Evolutionary conservation across 2,888 invertebrate genomes (phyloP), one percentile per base, ranked within the genome.

Genomic region (Eristalis intricaria): DNA sequence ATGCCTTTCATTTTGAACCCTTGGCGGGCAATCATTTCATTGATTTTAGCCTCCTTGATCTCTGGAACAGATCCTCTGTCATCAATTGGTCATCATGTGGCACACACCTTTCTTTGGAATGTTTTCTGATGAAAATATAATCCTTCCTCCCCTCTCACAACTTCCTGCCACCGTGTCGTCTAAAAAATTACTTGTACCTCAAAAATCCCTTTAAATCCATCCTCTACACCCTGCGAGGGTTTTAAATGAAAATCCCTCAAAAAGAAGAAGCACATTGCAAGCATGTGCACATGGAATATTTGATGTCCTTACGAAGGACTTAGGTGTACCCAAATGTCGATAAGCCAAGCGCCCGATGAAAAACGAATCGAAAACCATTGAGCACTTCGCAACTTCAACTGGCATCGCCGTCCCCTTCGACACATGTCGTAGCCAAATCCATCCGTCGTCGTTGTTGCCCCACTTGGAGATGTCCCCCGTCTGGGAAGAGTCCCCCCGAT

Each of bases 391-490:
- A 19, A 2, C 19, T 2, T 43, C 22, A 19, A 35, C 70, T 19
- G n/a, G 7, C 70, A 78, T 71, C 78, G 23, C 65, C 73, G 73
- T 58, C 19, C 79, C 65, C 50, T 79, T 66, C 43, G 65, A 73
- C 71, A 66, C 60, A 79, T 50, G 50, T 79, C 65, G 66, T 66
- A 60, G 29, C 50, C 60, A 71, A 65, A 64, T 56, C 71, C 79
- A 79, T 79, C 60, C 43, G 43, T 71, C 58, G 40, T 73, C 40
- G 58, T 43, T 43, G 58, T 43, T 43, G 43, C 26, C 64, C 23
- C 29, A 43, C 50, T 19, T 61, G 38, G 70, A 26, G 15, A 29
- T 22, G 8, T 50, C 11, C 19, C 40, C 8, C 4, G 58, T 63
- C 70, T 65, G 71, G 71, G 71, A 73, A 73, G 71, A 71, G 60